phyloP scores from a whole-genome alignment of 1,140 invertebrate genomes.

The Campodea augens region DNA sequence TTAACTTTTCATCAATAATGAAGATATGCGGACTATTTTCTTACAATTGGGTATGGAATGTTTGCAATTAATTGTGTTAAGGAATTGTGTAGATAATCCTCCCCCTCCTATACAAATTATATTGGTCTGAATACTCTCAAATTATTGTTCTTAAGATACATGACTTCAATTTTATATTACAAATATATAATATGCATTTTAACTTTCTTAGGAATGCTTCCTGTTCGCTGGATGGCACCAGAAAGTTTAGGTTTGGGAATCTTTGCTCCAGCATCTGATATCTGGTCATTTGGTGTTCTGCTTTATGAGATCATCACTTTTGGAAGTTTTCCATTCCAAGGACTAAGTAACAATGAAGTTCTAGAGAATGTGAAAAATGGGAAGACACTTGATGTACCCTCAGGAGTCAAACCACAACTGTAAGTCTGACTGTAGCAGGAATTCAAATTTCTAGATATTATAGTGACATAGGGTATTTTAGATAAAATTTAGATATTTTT shows the following conservation, averaged over 20 bases:
- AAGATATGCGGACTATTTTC: no score
- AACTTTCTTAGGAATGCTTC: conserved; percentile 43
- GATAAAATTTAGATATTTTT: conserved; percentile 1
- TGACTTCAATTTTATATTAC: no score
- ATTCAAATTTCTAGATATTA: not conserved
- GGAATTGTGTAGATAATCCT: no score
- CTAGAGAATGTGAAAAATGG: conserved; percentile 57
- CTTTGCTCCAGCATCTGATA: conserved; percentile 65
- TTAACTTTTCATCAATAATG: no score
- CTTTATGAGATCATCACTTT: conserved; percentile 72
- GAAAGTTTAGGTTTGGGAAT: conserved; percentile 57
- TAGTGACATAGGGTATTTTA: not conserved
- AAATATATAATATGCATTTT: no score
- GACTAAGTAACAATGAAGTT: conserved; percentile 64
- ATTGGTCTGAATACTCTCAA: no score
- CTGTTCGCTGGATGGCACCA: conserved; percentile 85
- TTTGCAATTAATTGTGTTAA: no score
- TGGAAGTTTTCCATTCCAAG: conserved; percentile 72
- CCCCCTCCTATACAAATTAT: no score
- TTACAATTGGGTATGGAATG: no score
- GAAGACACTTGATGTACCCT: conserved; percentile 45
- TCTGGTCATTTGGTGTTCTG: conserved; percentile 70
- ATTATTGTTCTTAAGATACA: no score
- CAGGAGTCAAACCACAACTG: conserved; percentile 51
- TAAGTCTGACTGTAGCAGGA: conserved; percentile 31